Evolutionary conservation across 2,797 vertebrate species (phyloP).

Genomic region (Gambusia yucatana): DNA sequence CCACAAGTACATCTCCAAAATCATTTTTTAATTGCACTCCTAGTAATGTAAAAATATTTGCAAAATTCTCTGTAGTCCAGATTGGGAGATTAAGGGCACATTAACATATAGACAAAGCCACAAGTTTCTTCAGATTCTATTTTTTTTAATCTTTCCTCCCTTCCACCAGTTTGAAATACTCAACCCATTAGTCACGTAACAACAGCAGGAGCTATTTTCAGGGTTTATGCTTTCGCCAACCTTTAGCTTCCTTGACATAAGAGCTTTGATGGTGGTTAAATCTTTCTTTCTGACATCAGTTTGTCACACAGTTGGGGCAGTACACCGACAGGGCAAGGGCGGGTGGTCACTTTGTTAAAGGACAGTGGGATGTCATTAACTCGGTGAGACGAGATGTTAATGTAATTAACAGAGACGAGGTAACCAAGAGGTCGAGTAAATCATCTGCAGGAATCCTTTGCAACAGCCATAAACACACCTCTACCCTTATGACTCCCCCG

Average conservation of each 20-base stretch:
- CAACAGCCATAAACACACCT: slow-evolving; percentile 21
- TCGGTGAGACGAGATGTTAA: slow-evolving; percentile 60
- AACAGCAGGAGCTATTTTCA: slow-evolving; percentile 1
- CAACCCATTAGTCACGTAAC: neutral
- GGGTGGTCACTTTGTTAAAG: slow-evolving; percentile 49
- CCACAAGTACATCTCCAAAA: neutral
- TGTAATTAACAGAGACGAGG: slow-evolving; percentile 70
- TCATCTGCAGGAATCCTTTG: slow-evolving; percentile 30
- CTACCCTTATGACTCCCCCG: neutral
- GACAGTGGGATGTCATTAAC: slow-evolving; percentile 70
- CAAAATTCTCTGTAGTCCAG: neutral
- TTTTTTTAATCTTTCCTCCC: neutral
- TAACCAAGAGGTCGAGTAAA: slow-evolving; percentile 54
- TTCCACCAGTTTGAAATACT: neutral
- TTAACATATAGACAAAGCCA: neutral
- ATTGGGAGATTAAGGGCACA: neutral
- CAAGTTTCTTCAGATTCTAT: neutral
- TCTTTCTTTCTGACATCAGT: slow-evolving; percentile 11
- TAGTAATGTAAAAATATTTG: neutral
- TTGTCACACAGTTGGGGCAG: slow-evolving; percentile 14
- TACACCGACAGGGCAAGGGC: slow-evolving; percentile 13
- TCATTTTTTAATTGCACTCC: neutral
- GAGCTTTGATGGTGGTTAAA: slow-evolving; percentile 32
- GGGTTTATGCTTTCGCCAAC: neutral
- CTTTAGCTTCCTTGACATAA: neutral